These are phyloP conservation scores for Boleophthalmus pectinirostris DNA, from an alignment of 2,113 vertebrate species.

Conservation along the genomic window DNA sequence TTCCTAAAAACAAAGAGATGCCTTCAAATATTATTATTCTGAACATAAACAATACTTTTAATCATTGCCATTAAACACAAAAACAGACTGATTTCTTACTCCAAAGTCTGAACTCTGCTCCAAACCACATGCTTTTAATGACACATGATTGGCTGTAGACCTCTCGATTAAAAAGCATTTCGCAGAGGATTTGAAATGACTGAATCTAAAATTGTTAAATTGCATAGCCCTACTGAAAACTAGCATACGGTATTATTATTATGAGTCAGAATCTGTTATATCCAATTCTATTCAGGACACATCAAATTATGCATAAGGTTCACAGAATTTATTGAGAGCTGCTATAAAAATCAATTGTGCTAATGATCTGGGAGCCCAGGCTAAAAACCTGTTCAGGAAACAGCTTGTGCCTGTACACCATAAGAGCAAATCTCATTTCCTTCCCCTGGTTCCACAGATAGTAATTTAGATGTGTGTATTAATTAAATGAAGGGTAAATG, in stretches of 20 bases:
- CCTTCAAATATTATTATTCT: too few species aligned
- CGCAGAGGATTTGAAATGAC: too few species aligned
- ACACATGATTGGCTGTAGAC: too few species aligned
- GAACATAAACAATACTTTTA: too few species aligned
- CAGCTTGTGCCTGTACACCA: slow-evolving; percentile 6
- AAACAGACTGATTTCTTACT: too few species aligned
- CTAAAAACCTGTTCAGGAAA: slow-evolving; percentile 4
- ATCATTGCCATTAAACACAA: too few species aligned
- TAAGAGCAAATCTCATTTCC: slow-evolving; percentile 21
- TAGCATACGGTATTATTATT: neutral
- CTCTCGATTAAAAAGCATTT: too few species aligned
- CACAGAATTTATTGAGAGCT: slow-evolving; percentile 14
- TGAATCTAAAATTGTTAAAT: too few species aligned
- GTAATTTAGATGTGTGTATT: slow-evolving; percentile 53
- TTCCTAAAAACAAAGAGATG: too few species aligned
- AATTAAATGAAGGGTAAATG: slow-evolving; percentile 55
- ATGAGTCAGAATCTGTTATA: neutral
- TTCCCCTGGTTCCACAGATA: slow-evolving; percentile 40
- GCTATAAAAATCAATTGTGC: slow-evolving; percentile 20
- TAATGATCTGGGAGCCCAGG: slow-evolving; percentile 22
- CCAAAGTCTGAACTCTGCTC: too few species aligned
- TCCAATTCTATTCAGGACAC: neutral
- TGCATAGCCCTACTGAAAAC: neutral
- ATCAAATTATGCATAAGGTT: neutral
- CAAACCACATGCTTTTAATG: too few species aligned